Percentiles rank a stretch among this genome's conserved stretches.
These are phyloP conservation scores for Polypterus bichir DNA, from an alignment of 2,113 vertebrate species.

Conservation along the genomic window DNA sequence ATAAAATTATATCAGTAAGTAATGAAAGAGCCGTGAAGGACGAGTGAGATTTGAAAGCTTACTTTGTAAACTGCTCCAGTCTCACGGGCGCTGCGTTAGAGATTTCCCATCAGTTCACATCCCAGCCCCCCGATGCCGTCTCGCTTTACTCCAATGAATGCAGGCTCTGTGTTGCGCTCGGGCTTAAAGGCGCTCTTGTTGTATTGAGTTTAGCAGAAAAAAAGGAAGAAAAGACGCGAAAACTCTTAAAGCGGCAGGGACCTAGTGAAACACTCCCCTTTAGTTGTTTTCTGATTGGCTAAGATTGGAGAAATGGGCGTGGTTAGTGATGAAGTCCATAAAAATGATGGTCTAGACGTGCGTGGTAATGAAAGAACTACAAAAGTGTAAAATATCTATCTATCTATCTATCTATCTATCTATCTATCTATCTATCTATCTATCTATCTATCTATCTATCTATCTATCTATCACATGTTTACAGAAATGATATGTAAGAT, in stretches of 20 bases:
- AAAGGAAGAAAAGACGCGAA: slow-evolving; percentile 29
- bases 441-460: no score
- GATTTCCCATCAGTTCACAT: slow-evolving; percentile 35
- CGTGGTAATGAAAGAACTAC: no score
- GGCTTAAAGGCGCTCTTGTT: slow-evolving; percentile 63
- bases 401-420: no score
- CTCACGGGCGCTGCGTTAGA: slow-evolving; percentile 45
- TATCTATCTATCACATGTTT: no score
- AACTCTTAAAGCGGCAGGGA: slow-evolving; percentile 48
- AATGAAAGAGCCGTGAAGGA: no score
- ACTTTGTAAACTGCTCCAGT: slow-evolving; percentile 33
- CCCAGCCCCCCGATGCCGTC: slow-evolving; percentile 19
- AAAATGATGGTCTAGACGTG: no score
- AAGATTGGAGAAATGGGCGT: not conserved
- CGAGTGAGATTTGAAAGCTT: slow-evolving; percentile 30
- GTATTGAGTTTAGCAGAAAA: slow-evolving; percentile 18
- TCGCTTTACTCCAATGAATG: slow-evolving; percentile 55
- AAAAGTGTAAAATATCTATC: no score
- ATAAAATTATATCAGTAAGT: no score
- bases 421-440: no score
- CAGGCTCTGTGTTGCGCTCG: slow-evolving; percentile 51
- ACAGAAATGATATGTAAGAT: no score
- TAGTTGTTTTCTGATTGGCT: not conserved
- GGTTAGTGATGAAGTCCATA: no score
- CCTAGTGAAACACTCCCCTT: no score